A percentile compares a stretch with the other conserved stretches of the same genome.
Evolutionary conservation across 2,797 vertebrate species (phyloP).

Genomic region (Champsocephalus esox): DNA sequence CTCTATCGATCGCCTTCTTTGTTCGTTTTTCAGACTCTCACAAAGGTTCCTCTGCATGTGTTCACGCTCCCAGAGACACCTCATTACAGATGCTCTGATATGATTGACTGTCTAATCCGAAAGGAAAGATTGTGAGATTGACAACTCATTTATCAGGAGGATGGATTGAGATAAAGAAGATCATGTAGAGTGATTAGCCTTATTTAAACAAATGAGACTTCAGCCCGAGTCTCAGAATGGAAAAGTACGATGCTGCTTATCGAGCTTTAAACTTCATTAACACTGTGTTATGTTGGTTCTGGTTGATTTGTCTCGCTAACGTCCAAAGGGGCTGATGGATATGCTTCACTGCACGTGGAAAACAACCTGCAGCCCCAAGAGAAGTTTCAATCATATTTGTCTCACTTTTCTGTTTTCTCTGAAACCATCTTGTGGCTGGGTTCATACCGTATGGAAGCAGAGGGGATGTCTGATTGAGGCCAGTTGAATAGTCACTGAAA

Average conservation of each 20-base stretch:
- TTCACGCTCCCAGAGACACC: background rate
- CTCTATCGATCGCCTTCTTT: constrained; percentile 41
- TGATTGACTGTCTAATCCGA: background rate
- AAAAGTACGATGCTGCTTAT: background rate
- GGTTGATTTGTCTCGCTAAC: constrained; percentile 16
- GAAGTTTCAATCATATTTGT: background rate
- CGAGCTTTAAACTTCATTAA: constrained; percentile 16
- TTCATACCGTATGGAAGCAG: constrained; percentile 4
- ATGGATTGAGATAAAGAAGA: background rate
- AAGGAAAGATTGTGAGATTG: background rate
- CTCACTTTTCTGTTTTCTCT: constrained; percentile 9
- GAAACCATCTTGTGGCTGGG: background rate
- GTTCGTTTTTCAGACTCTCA: constrained; percentile 28
- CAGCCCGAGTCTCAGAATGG: background rate
- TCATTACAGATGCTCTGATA: constrained; percentile 21
- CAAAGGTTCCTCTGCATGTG: constrained; percentile 23
- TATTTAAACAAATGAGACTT: background rate
- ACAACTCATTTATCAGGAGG: constrained; percentile 4
- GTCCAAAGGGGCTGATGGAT: constrained; percentile 13
- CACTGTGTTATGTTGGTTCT: background rate
- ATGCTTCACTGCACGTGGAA: constrained; percentile 25
- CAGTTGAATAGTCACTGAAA: background rate
- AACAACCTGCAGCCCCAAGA: constrained; percentile 24
- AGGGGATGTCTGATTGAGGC: background rate
- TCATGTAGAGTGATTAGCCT: background rate